phyloP scores from a whole-genome alignment of 1,140 invertebrate genomes.

The Batillaria attramentaria region DNA sequence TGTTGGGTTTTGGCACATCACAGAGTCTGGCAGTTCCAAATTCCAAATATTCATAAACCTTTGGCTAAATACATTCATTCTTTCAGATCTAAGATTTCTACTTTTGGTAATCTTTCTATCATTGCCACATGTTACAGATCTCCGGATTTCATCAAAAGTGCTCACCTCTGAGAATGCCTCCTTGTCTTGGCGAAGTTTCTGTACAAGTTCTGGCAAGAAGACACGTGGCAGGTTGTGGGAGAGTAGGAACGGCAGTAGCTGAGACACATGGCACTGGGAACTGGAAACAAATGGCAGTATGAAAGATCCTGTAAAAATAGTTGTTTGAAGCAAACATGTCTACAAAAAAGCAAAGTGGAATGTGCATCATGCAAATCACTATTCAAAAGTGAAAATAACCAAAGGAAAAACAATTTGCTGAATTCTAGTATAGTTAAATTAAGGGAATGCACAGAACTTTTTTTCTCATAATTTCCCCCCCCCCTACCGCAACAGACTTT shows the following conservation, averaged over 20 bases:
- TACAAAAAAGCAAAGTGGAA: neutral
- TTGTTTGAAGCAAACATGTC: too few species aligned
- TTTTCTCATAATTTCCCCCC: too few species aligned
- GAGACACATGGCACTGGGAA: conserved; percentile 69
- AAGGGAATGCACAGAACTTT: too few species aligned
- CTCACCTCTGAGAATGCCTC: conserved; percentile 77
- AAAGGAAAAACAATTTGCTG: too few species aligned
- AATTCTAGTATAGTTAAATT: too few species aligned
- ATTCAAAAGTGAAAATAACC: conserved; percentile 1
- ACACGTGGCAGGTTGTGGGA: conserved; percentile 79
- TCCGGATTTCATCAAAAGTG: conserved; percentile 19
- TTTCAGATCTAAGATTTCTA: neutral
- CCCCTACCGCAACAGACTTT: too few species aligned
- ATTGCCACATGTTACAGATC: neutral
- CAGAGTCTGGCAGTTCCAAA: too few species aligned
- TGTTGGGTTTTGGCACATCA: too few species aligned
- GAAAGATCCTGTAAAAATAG: neutral
- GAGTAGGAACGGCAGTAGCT: conserved; percentile 77
- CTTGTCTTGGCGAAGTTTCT: conserved; percentile 74
- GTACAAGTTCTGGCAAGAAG: conserved; percentile 79
- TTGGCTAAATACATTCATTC: neutral
- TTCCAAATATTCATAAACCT: too few species aligned
- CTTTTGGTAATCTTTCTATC: neutral
- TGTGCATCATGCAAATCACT: neutral
- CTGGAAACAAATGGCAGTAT: neutral